These are phyloP conservation scores for Drosophila gaucha DNA, from an alignment of 2,888 invertebrate species.

Conservation along the genomic window DNA sequence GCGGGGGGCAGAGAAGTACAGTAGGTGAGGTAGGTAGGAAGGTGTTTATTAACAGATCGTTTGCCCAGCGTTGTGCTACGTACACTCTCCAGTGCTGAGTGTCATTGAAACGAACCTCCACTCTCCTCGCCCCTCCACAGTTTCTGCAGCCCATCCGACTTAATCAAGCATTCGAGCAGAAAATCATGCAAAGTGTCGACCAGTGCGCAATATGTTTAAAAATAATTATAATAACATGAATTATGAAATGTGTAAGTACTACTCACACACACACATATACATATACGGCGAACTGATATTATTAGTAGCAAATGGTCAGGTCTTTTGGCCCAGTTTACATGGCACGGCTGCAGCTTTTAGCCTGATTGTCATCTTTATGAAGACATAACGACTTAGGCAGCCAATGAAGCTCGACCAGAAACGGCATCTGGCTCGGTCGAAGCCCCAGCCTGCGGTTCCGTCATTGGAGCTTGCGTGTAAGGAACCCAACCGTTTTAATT, in stretches of 20 bases:
- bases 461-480: slow-evolving; percentile 40
- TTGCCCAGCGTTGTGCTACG: slow-evolving; percentile 66
- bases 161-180: slow-evolving; percentile 66
- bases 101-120: slow-evolving; percentile 37
- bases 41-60: slow-evolving; percentile 84
- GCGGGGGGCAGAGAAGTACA: not conserved
- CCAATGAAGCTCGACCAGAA: slow-evolving; percentile 43
- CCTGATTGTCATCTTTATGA: slow-evolving; percentile 76
- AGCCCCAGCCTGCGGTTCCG: not conserved
- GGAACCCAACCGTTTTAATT: slow-evolving; percentile 60
- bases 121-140: not conserved
- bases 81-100: slow-evolving; percentile 54
- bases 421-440: slow-evolving; percentile 22
- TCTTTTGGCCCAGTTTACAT: slow-evolving; percentile 73
- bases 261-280: not conserved
- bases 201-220: slow-evolving; percentile 69
- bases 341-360: slow-evolving; percentile 48
- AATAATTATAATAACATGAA: slow-evolving; percentile 77
- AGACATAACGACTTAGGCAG: slow-evolving; percentile 70
- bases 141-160: slow-evolving; percentile 25
- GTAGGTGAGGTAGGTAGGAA: slow-evolving; percentile 45
- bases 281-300: slow-evolving; percentile 50
- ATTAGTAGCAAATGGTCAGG: slow-evolving; percentile 60
- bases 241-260: slow-evolving; percentile 47
- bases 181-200: slow-evolving; percentile 77